phyloP scores from a whole-genome alignment of 2,113 vertebrate species.

The Macroglossus sobrinus region DNA sequence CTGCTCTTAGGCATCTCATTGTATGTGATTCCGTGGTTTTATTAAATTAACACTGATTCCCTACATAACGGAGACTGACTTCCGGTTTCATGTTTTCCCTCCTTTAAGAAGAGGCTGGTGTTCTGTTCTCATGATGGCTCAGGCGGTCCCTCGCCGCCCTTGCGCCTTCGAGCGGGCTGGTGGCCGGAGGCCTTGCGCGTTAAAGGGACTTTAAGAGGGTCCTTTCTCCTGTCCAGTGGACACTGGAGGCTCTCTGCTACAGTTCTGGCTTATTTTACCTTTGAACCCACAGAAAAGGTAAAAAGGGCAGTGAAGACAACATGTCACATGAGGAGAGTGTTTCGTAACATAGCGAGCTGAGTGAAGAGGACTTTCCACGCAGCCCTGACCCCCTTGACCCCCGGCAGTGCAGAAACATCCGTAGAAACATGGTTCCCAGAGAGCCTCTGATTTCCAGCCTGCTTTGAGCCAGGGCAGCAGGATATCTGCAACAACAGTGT shows the following conservation, averaged over 20 bases:
- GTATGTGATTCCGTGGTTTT: neutral
- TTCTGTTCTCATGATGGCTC: neutral
- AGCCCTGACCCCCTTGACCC: neutral
- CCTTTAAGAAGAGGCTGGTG: neutral
- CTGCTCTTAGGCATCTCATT: neutral
- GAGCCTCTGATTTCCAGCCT: neutral
- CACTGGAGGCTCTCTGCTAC: neutral
- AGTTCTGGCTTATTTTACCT: neutral
- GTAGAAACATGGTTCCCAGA: neutral
- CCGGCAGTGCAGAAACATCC: neutral
- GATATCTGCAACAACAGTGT: neutral
- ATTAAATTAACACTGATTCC: neutral
- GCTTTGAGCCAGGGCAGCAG: neutral
- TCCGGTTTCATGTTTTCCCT: neutral
- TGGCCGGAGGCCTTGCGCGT: neutral
- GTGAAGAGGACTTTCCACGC: neutral
- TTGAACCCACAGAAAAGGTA: neutral
- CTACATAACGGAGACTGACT: neutral
- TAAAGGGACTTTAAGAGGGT: too few species aligned
- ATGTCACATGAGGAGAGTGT: neutral
- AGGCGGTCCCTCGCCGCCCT: neutral
- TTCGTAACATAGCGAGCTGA: neutral
- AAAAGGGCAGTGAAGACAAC: neutral
- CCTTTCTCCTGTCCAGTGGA: accelerated
- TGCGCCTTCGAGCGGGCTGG: neutral